These are phyloP conservation scores for Mirounga angustirostris DNA, from an alignment of 2,113 vertebrate genomes.

Conservation along the genomic window DNA sequence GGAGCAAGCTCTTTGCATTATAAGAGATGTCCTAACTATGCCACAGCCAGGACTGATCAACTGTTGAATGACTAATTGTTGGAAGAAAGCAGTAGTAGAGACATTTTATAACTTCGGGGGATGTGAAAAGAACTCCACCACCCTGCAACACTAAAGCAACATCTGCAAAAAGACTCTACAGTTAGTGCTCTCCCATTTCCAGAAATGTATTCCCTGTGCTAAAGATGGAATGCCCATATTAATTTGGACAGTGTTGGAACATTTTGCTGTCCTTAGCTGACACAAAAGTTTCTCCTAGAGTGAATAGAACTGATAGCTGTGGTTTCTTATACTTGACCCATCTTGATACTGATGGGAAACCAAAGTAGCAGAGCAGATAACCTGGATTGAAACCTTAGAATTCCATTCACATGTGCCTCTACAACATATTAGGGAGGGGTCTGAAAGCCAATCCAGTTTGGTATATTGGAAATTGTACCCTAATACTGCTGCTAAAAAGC, in stretches of 20 bases:
- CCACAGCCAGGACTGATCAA: background rate
- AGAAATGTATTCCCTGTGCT: background rate
- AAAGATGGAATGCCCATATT: background rate
- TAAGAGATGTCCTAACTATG: background rate
- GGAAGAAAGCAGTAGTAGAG: background rate
- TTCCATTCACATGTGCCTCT: background rate
- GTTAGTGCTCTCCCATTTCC: background rate
- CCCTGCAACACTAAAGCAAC: background rate
- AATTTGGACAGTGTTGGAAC: background rate
- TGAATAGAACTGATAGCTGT: background rate
- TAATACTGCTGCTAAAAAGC: background rate
- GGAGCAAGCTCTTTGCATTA: background rate
- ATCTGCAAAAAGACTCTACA: background rate
- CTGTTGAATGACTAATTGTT: background rate
- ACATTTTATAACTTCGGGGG: background rate
- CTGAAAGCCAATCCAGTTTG: background rate
- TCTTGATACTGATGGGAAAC: slow-evolving; percentile 5
- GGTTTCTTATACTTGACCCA: background rate
- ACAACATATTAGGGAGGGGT: background rate
- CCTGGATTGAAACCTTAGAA: background rate
- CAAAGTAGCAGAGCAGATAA: background rate
- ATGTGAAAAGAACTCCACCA: slow-evolving; percentile 20
- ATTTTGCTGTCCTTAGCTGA: slow-evolving; percentile 9
- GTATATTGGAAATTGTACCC: background rate
- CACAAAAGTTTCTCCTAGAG: background rate